Evolutionary conservation across 2,888 invertebrate species (phyloP), one percentile per base, ranked within the genome.

Genomic region (Callyntrura sp.): DNA sequence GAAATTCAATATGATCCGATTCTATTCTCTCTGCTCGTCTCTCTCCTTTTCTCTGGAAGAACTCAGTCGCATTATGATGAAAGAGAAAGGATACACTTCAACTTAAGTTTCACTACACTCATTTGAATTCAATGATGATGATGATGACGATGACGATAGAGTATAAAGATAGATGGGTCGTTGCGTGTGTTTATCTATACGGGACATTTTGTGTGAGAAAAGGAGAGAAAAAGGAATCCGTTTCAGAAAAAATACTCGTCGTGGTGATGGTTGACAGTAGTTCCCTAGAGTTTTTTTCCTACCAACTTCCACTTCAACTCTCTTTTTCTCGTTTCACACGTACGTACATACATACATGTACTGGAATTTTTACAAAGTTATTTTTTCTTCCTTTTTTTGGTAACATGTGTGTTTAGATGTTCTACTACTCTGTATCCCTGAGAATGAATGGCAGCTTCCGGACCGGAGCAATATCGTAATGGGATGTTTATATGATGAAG

Each of bases 361-460:
- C 3, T 35, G 35, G 35, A 6, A 35, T 35, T 35, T 35, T 35
- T 6, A 35, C 35, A 35, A 35, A 81, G 23, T 81, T 82, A n/a
- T 62, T 17, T 79, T 79, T 35, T 25, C 20, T 60, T 17, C 17
- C 28, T 6, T 48, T 25, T 28, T 12, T 14, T 11, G 12, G 78
- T 35, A 78, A 55, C 51, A 20, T 73, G 70, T 45, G 78, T 78
- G 51, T 45, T 14, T 51, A 70, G n/a, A 73, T 17, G 20, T n/a
- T 20, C 17, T 6, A 6, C 6, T 35, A 6, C 6, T 35, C 35
- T 35, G 35, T 2, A 35, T 35, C 35, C 35, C 6, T 35, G 35
- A 35, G 23, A 78, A 62, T 88, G 88, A 88, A 87, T 87, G 82
- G 70, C 82, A 82, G 88, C 83, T 88, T 88, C 88, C 88, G 88